phyloP scores from a whole-genome alignment of 2,797 vertebrate genomes.

The Gambusia yucatana region DNA sequence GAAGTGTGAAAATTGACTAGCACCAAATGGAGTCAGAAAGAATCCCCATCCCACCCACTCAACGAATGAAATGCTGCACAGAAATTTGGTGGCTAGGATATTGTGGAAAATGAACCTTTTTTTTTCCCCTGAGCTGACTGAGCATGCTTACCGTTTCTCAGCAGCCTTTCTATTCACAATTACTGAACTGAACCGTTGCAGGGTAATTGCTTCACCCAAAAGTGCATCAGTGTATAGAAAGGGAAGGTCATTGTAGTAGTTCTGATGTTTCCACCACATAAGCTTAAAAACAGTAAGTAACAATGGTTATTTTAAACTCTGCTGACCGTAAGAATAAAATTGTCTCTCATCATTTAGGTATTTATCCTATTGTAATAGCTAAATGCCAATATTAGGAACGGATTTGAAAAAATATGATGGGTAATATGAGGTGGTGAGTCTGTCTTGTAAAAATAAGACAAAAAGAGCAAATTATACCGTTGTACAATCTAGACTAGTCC shows the following conservation, averaged over 20 bases:
- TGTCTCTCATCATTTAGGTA: background rate
- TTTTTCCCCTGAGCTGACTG: conserved; percentile 13
- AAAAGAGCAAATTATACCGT: background rate
- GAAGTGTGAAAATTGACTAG: conserved; percentile 66
- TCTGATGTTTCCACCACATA: conserved; percentile 7
- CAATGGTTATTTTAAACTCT: conserved; percentile 11
- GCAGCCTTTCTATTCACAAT: conserved; percentile 31
- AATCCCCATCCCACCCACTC: conserved; percentile 43
- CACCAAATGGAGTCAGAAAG: conserved; percentile 46
- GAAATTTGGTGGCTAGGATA: conserved; percentile 37
- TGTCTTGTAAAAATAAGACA: background rate
- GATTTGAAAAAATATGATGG: background rate
- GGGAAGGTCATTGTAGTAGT: conserved; percentile 24
- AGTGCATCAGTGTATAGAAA: conserved; percentile 28
- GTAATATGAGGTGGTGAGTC: background rate
- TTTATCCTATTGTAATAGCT: background rate
- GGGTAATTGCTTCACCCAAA: conserved; percentile 48
- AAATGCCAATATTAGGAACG: background rate
- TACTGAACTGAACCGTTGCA: conserved; percentile 29
- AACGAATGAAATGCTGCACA: conserved; percentile 32
- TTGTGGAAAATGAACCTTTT: conserved; percentile 41
- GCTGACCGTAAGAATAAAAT: conserved; percentile 3
- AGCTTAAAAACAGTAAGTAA: conserved; percentile 1
- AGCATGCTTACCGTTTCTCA: conserved; percentile 18
- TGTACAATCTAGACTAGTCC: background rate